Base-by-base conservation (phyloP, 2,113 vertebrate species). In the Charina bottae region DNA sequence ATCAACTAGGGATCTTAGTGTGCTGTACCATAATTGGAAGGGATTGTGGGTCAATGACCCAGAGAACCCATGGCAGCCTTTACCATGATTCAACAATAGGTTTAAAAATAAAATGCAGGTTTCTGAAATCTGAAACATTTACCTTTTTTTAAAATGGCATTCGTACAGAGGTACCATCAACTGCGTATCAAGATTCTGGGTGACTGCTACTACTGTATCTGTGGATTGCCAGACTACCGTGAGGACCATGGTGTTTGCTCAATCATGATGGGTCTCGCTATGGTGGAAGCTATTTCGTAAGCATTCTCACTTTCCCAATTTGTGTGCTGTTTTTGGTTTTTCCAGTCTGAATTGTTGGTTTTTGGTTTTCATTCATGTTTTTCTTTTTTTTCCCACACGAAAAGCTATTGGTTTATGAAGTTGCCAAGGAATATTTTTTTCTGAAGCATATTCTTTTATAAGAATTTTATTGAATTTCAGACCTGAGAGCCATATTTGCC, bases 131-230 rank as follows among this genome's bases (percentile, higher is more conserved):
- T 13, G 42, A 24, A 42, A 54, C 7, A 33, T 4, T 37, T 17
- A 23, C 23, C 13, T 78, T 8, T 33, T 58, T 53, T 92, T 46
- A 72, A 78, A 21, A 24, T 72, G n/a, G 54, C 83, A 42, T 4
- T 9, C 53, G 94, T 93, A 49, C 97, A 99, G 99, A 97, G 98
- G 96, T 97, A 99, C 94, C 98, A 99, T 95, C 99, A 99, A 94
- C 95, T 99, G 92, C 98, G 99, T 33, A 99, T 99, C 94, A 99
- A 99, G 97, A 99, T 99, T 95, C 97, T 99, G 86, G 99, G 99
- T 0, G 99, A 99, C 96, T 99, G 99, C 89, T 99, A 99, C 95
- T 99, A 99, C 96, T 99, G 99, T 93, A 99, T 99, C 96, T 99
- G 99, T 2, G 99, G 99, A 15, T 97, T 99, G 92, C 99, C 99